Base-by-base conservation (phyloP, 2,113 vertebrate species). In the Piliocolobus tephrosceles region DNA sequence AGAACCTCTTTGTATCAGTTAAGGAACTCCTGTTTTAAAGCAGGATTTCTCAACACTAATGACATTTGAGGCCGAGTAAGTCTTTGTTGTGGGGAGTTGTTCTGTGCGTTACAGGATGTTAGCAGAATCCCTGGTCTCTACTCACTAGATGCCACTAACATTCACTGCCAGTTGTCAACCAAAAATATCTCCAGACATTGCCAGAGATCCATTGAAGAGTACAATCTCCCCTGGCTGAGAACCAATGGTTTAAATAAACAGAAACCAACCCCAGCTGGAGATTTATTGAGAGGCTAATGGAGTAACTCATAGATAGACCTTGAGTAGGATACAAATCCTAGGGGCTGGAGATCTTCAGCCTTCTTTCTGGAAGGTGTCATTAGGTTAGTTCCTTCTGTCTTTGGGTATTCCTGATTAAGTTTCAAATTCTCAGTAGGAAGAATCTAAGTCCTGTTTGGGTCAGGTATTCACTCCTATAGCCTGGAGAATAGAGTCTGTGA, bases 151-250 rank as follows among this genome's bases (percentile, higher is more conserved):
- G 47, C 23, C 23, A 93, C 52, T 58, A 76, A 93, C 78, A 84
- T 25, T 73, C 8, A 70, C 40, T 30, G 40, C 64, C 20, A 66
- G 35, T 30, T 57, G 27, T 93, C 81, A 95, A 95, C 81, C n/a
- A 86, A 90, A 86, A 94, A 86, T 90, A 95, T 86, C 64, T 95
- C 25, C 47, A 92, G 64, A 93, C 35, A 40, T 92, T 64, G 30
- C 17, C 45, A 85, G 38, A 55, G 90, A 80, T 47, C 47, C 10
- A 22, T 18, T 64, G 68, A 90, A 58, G n/a, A 81, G 22, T 81
- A 76, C 75, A 92, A 76, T 50, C 40, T 86, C 45, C 55, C 35
- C 66, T 86, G 64, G 7, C 43, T 75, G 22, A 75, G 66, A 95
- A 82, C 22, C 57, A 91, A n/a, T 76, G 22, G 17, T 90, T 93